These are phyloP conservation scores for Araneus ventricosus DNA, from an alignment of 1,140 invertebrate species.

Conservation along the genomic window DNA sequence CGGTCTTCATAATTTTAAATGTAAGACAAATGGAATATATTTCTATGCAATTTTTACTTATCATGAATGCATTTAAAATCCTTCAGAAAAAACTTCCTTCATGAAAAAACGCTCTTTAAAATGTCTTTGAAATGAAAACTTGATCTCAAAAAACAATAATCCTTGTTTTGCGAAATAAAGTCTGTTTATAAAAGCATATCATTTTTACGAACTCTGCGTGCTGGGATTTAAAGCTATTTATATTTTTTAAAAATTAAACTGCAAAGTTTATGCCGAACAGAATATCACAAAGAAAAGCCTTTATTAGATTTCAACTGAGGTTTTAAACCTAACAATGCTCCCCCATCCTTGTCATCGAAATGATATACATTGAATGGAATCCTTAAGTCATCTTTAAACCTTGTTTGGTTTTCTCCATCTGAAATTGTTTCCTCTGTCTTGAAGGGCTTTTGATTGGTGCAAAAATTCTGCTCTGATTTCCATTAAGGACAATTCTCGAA, in stretches of 20 bases:
- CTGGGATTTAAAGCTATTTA: not conserved
- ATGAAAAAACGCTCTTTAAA: too few relatives aligned
- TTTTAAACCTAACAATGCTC: not conserved
- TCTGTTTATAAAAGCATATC: too few relatives aligned
- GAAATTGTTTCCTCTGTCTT: constrained; percentile 40
- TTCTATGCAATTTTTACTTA: too few relatives aligned
- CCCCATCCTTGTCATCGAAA: not conserved
- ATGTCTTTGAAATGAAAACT: too few relatives aligned
- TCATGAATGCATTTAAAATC: not conserved
- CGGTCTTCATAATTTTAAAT: too few relatives aligned
- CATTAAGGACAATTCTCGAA: constrained; percentile 56
- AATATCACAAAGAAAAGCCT: not conserved
- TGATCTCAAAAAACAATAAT: too few relatives aligned
- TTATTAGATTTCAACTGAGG: not conserved
- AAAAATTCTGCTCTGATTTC: constrained; percentile 72
- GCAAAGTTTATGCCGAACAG: too few relatives aligned
- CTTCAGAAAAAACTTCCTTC: not conserved
- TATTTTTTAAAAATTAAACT: not conserved
- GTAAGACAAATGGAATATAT: too few relatives aligned
- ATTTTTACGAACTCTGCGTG: too few relatives aligned
- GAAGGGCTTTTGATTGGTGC: constrained; percentile 71
- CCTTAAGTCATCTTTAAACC: constrained; percentile 45
- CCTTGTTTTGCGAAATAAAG: too few relatives aligned
- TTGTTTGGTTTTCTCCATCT: constrained; percentile 45
- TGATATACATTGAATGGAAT: constrained; percentile 48